These are phyloP conservation scores for Pitangus sulphuratus DNA, from an alignment of 2,797 vertebrate species.

Conservation along the genomic window DNA sequence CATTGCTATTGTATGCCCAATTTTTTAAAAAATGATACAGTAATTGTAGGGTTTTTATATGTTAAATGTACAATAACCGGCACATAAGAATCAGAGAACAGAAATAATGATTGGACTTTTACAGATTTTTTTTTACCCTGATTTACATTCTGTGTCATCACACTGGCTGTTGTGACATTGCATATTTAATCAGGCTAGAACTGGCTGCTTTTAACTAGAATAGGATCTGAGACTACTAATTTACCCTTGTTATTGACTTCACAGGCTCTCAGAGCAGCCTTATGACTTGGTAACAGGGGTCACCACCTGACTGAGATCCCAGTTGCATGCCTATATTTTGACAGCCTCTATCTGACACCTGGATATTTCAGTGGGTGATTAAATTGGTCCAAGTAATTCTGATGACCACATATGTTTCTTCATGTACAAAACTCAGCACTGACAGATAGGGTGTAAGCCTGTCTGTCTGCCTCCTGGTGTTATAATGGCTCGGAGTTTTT, in stretches of 20 bases:
- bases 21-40: neutral
- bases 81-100: neutral
- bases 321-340: neutral
- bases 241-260: conserved; percentile 21
- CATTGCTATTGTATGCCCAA: neutral
- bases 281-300: conserved; percentile 8
- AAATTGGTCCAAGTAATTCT: neutral
- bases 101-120: neutral
- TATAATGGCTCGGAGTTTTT: neutral
- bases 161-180: conserved; percentile 50
- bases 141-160: conserved; percentile 60
- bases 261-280: neutral
- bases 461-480: neutral
- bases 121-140: conserved; percentile 13
- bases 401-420: neutral
- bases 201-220: conserved; percentile 2
- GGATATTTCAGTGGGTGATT: neutral
- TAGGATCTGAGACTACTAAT: conserved; percentile 38
- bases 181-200: conserved; percentile 56
- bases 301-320: neutral
- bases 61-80: neutral
- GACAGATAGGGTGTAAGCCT: neutral
- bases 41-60: neutral
- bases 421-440: neutral
- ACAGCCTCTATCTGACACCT: neutral